Evolutionary conservation across 2,888 invertebrate genomes (phyloP).

Genomic region (Dorcus parallelipipedus): DNA sequence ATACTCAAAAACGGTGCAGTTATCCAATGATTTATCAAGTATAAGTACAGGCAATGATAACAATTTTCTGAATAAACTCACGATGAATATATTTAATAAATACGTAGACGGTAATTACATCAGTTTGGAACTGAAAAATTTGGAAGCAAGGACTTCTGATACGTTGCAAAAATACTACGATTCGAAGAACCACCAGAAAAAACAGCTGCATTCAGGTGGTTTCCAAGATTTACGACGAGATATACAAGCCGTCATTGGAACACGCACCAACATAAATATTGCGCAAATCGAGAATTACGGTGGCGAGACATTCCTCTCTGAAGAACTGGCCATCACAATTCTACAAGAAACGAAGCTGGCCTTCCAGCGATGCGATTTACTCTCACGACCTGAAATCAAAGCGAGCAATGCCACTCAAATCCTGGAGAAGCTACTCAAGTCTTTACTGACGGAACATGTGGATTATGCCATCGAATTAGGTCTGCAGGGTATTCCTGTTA

Average conservation of each 20-base stretch:
- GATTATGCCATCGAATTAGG: constrained; percentile 96
- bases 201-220: constrained; percentile 83
- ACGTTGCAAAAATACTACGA: constrained; percentile 86
- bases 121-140: constrained; percentile 69
- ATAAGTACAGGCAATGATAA: constrained; percentile 80
- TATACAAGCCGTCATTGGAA: constrained; percentile 88
- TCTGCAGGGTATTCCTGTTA: constrained; percentile 81
- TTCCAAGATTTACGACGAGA: constrained; percentile 92
- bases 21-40: constrained; percentile 68
- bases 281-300: constrained; percentile 95
- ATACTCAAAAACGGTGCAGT: constrained; percentile 78
- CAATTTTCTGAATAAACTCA: constrained; percentile 72
- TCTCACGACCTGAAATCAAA: constrained; percentile 76
- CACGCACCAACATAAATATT: constrained; percentile 88
- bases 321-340: constrained; percentile 88
- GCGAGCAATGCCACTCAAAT: constrained; percentile 75
- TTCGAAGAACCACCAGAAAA: constrained; percentile 91
- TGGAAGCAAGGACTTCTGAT: constrained; percentile 72
- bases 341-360: constrained; percentile 88
- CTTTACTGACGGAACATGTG: constrained; percentile 86
- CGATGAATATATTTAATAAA: constrained; percentile 75
- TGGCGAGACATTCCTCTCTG: constrained; percentile 94
- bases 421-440: constrained; percentile 79
- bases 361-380: constrained; percentile 79
- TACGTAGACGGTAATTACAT: constrained; percentile 68